These are phyloP conservation scores for Drosophila birchii DNA, from an alignment of 2,888 invertebrate genomes.

Conservation along the genomic window DNA sequence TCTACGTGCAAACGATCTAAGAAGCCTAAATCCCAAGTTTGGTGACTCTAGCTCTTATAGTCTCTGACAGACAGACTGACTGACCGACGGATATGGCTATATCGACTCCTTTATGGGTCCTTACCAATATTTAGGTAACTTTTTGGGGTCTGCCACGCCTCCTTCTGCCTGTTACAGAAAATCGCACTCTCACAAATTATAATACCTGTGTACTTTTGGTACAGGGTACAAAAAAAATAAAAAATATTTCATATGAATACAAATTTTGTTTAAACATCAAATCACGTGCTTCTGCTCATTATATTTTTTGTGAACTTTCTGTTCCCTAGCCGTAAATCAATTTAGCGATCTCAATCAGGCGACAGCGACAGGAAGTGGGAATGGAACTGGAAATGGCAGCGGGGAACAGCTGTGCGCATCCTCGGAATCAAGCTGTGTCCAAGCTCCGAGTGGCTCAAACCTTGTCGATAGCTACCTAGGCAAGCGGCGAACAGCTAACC, in stretches of 20 bases:
- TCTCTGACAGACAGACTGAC: too few relatives aligned
- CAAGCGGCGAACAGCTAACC: conserved; percentile 96
- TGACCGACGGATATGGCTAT: too few relatives aligned
- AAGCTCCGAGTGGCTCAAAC: conserved; percentile 61
- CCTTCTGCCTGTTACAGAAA: too few relatives aligned
- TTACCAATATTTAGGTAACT: too few relatives aligned
- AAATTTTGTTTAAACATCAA: neutral
- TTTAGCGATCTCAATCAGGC: conserved; percentile 52
- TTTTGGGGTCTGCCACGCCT: too few relatives aligned
- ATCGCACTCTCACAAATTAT: too few relatives aligned
- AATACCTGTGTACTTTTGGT: too few relatives aligned
- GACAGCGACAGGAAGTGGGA: conserved; percentile 27
- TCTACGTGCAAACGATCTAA: too few relatives aligned
- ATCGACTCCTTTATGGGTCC: too few relatives aligned
- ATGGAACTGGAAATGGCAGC: conserved; percentile 11
- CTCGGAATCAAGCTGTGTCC: conserved; percentile 51
- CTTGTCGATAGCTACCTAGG: conserved; percentile 92
- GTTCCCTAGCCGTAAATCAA: conserved; percentile 37
- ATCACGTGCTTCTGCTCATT: neutral
- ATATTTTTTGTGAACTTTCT: neutral
- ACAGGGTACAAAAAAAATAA: too few relatives aligned
- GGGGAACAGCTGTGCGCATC: conserved; percentile 47
- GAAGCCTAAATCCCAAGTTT: too few relatives aligned
- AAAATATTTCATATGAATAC: neutral
- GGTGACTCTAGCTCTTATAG: too few relatives aligned